Percentiles rank a stretch among this genome's conserved stretches.
These are phyloP conservation scores for Hetaerina titia DNA, from an alignment of 2,888 invertebrate species.

Conservation along the genomic window DNA sequence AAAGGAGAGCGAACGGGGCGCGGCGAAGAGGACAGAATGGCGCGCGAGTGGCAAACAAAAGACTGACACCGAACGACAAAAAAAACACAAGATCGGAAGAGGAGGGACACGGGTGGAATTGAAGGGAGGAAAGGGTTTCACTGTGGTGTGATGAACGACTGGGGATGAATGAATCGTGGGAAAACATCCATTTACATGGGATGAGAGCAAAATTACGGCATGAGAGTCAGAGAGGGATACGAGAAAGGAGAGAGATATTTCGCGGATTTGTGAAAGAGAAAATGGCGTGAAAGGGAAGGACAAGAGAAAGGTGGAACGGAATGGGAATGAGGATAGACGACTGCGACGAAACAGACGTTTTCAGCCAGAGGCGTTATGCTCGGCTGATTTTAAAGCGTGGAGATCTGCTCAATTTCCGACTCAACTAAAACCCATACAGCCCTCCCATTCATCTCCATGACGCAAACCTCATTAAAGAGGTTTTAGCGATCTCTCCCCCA, in stretches of 20 bases:
- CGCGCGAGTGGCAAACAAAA: background rate
- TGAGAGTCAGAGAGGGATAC: background rate
- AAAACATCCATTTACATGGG: constrained; percentile 28
- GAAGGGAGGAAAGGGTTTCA: background rate
- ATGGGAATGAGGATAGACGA: background rate
- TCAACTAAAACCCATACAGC: background rate
- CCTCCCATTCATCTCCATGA: background rate
- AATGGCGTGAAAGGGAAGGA: background rate
- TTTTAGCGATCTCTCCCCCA: background rate
- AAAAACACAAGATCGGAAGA: background rate
- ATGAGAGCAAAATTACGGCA: background rate
- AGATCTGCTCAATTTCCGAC: background rate
- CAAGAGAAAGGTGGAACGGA: background rate
- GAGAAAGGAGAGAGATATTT: background rate
- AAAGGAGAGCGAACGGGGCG: background rate
- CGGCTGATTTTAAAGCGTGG: background rate
- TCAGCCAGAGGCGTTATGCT: background rate
- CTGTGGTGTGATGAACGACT: constrained; percentile 6
- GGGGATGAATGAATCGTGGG: background rate
- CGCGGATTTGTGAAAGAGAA: background rate
- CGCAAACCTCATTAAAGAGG: background rate
- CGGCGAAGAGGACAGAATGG: background rate
- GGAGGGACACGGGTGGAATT: background rate
- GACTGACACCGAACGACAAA: background rate
- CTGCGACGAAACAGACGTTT: constrained; percentile 27